Evolutionary conservation across 2,797 vertebrate species (phyloP).

Genomic region (Odontamblyopus rebecca): DNA sequence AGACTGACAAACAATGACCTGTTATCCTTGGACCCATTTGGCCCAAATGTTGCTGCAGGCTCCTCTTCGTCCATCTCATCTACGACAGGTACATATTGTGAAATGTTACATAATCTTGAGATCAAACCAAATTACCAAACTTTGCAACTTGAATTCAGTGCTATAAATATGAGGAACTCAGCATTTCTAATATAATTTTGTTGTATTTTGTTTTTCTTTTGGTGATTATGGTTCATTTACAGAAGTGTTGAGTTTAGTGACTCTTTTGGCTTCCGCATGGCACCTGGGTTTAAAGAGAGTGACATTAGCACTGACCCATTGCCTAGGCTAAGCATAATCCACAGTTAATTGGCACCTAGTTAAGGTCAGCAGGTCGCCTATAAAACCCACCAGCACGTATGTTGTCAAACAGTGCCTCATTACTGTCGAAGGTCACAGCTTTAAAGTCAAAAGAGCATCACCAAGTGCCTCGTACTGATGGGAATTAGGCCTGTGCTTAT

Average conservation of each 20-base stretch:
- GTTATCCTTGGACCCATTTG: conserved; percentile 91
- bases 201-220: neutral
- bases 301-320: conserved; percentile 73
- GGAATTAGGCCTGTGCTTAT: conserved; percentile 36
- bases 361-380: conserved; percentile 65
- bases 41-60: conserved; percentile 78
- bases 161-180: neutral
- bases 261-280: conserved; percentile 51
- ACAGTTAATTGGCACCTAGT: conserved; percentile 81
- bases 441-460: conserved; percentile 71
- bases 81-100: conserved; percentile 80
- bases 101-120: neutral
- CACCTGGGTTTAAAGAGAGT: conserved; percentile 64
- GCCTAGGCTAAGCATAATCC: conserved; percentile 77
- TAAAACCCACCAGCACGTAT: conserved; percentile 72
- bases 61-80: conserved; percentile 79
- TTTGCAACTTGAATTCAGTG: neutral
- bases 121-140: neutral
- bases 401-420: conserved; percentile 78
- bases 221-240: neutral
- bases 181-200: neutral
- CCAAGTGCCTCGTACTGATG: conserved; percentile 41
- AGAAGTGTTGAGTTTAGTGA: conserved; percentile 18
- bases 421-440: conserved; percentile 70
- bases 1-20: conserved; percentile 89